These are phyloP conservation scores for Drosophila kanapiae DNA, from an alignment of 1,140 invertebrate species.

Conservation along the genomic window DNA sequence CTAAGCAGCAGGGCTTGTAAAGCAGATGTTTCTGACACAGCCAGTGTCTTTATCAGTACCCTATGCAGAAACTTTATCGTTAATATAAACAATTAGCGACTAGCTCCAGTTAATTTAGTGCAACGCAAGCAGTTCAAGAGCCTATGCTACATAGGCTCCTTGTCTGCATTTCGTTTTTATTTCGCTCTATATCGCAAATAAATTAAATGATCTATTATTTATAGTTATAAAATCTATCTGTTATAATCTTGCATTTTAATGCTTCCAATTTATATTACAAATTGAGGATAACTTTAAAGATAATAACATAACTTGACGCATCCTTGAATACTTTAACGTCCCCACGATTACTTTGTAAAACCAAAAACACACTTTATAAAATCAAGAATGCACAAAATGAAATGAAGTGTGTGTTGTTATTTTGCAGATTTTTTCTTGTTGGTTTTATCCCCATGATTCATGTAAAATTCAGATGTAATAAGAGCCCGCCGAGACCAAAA, in stretches of 20 bases:
- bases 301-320: neutral
- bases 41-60: too few species aligned
- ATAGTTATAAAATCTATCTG: too few species aligned
- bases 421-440: neutral
- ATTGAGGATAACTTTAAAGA: neutral
- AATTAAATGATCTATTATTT: too few species aligned
- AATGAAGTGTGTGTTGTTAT: neutral
- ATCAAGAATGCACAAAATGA: conserved; percentile 9
- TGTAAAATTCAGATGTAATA: conserved; percentile 42
- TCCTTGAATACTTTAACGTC: neutral
- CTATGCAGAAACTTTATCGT: too few species aligned
- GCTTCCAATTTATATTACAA: neutral
- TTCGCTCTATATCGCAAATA: too few species aligned
- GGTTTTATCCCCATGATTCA: conserved; percentile 6
- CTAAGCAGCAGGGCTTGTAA: too few species aligned
- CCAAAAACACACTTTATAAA: neutral
- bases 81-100: too few species aligned
- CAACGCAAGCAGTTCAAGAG: too few species aligned
- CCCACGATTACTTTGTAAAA: neutral
- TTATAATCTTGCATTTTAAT: neutral
- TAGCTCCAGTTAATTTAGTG: too few species aligned
- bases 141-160: too few species aligned
- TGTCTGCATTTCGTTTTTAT: too few species aligned
- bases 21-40: too few species aligned
- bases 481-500: conserved; percentile 19